These are phyloP conservation scores for Cephus nigrinus DNA, from an alignment of 2,888 invertebrate species.

Conservation along the genomic window DNA sequence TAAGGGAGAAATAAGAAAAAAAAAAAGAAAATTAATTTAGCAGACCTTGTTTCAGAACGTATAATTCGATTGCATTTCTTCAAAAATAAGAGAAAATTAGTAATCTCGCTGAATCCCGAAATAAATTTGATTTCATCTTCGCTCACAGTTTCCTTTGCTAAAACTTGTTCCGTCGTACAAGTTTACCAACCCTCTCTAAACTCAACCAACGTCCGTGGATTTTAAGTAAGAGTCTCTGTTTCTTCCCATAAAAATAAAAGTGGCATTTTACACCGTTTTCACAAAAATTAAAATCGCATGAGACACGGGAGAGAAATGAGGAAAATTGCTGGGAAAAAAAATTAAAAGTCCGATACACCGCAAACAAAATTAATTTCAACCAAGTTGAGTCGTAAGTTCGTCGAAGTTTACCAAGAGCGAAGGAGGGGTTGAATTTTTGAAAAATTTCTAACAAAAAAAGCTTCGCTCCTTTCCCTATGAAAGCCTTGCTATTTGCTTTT, in stretches of 20 bases:
- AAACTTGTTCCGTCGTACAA: not conserved
- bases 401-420: not conserved
- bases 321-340: not conserved
- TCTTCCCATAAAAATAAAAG: not conserved
- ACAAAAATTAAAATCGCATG: not conserved
- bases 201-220: not conserved
- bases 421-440: not conserved
- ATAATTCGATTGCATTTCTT: not conserved
- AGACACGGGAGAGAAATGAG: not conserved
- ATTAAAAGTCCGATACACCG: not conserved
- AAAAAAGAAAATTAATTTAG: not conserved
- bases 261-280: not conserved
- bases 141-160: not conserved
- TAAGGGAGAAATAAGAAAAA: not conserved
- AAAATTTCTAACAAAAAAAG: not conserved
- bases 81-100: not conserved
- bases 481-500: not conserved
- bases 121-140: not conserved
- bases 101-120: not conserved
- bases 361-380: not conserved
- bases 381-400: not conserved
- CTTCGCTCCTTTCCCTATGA: not conserved
- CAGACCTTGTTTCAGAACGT: not conserved
- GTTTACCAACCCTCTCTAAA: not conserved
- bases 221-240: not conserved